These are phyloP conservation scores for Craniophora ligustri DNA, from an alignment of 2,888 invertebrate genomes.

Conservation along the genomic window DNA sequence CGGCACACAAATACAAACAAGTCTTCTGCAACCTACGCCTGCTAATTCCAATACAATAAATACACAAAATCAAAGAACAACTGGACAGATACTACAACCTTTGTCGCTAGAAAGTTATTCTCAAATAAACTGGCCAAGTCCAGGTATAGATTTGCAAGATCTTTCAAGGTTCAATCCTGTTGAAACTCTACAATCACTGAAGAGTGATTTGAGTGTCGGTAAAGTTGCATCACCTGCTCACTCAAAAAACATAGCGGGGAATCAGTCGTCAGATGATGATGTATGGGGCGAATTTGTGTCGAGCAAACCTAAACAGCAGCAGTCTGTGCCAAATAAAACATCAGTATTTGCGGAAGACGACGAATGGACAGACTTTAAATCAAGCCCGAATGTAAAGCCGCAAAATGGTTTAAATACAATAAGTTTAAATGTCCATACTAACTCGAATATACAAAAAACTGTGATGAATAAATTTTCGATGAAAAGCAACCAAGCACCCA, in stretches of 20 bases:
- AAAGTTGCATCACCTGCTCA: slow-evolving; percentile 77
- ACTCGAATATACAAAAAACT: slow-evolving; percentile 76
- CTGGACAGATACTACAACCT: slow-evolving; percentile 84
- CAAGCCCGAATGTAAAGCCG: slow-evolving; percentile 79
- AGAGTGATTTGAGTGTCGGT: slow-evolving; percentile 75
- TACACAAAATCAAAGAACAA: slow-evolving; percentile 67
- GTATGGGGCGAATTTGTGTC: slow-evolving; percentile 90
- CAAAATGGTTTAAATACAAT: slow-evolving; percentile 84
- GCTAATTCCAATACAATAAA: slow-evolving; percentile 50
- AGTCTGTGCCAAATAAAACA: slow-evolving; percentile 65
- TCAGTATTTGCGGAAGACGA: slow-evolving; percentile 76
- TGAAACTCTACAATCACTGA: slow-evolving; percentile 80
- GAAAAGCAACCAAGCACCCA: slow-evolving; percentile 70
- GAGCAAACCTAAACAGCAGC: slow-evolving; percentile 76
- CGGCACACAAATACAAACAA: slow-evolving; percentile 45
- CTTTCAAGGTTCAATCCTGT: slow-evolving; percentile 85
- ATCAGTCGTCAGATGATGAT: slow-evolving; percentile 82
- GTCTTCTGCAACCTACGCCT: slow-evolving; percentile 71
- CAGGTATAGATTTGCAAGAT: slow-evolving; percentile 87
- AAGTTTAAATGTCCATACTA: slow-evolving; percentile 83
- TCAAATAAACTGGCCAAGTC: slow-evolving; percentile 90
- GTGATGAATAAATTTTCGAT: slow-evolving; percentile 64
- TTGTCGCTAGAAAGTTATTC: slow-evolving; percentile 84
- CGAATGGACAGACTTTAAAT: slow-evolving; percentile 86
- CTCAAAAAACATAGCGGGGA: slow-evolving; percentile 57